phyloP scores from a whole-genome alignment of 2,113 vertebrate species.

The Nymphicus hollandicus region DNA sequence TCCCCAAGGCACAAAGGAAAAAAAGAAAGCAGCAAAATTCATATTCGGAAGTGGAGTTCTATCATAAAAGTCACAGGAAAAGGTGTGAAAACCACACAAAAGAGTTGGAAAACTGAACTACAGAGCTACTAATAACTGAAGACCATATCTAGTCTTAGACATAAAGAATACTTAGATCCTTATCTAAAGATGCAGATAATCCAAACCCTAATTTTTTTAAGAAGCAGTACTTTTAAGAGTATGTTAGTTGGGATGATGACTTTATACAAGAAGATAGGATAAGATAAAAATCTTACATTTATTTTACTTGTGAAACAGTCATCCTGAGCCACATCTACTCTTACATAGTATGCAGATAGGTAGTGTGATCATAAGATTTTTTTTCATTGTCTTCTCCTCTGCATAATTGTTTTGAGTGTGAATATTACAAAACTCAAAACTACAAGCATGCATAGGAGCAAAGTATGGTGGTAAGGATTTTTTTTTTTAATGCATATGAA shows the following conservation, averaged over 20 bases:
- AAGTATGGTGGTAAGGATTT: neutral
- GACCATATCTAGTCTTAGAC: neutral
- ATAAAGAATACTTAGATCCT: neutral
- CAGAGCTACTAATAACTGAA: neutral
- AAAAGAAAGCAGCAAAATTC: neutral
- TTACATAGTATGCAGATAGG: neutral
- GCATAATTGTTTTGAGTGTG: neutral
- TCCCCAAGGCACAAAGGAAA: neutral
- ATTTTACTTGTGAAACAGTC: neutral
- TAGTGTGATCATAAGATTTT: neutral
- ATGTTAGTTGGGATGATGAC: neutral
- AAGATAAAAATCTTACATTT: neutral
- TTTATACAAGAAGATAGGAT: neutral
- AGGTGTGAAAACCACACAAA: neutral
- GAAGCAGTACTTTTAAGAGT: neutral
- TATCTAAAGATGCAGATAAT: neutral
- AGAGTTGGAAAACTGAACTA: neutral
- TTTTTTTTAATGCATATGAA: neutral
- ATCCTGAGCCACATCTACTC: neutral
- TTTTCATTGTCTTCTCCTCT: neutral
- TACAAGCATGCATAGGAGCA: neutral
- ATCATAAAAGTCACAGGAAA: neutral
- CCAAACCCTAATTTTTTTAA: neutral
- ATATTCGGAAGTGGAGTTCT: neutral
- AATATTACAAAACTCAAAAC: neutral